Evolutionary conservation across 1,140 invertebrate genomes (phyloP).

Genomic region (Leptinotarsa texana): DNA sequence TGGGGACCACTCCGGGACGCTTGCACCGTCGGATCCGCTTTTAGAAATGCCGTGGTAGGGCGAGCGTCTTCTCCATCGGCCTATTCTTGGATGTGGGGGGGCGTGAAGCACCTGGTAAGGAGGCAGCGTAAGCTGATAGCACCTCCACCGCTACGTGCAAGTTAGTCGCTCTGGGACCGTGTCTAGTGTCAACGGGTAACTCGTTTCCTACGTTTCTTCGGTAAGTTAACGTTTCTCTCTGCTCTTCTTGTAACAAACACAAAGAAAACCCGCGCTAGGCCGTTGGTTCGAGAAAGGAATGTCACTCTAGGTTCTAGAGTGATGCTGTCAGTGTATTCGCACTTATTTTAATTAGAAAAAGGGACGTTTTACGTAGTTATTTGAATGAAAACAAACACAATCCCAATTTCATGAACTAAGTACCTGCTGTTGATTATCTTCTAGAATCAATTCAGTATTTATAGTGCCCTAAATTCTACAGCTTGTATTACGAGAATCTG

Average conservation of each 20-base stretch:
- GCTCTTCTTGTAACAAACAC: background rate
- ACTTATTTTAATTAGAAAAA: too few species aligned
- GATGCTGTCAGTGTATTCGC: too few species aligned
- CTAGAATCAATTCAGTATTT: too few species aligned
- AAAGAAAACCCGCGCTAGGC: too few species aligned
- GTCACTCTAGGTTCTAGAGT: too few species aligned
- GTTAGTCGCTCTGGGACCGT: slow-evolving; percentile 55
- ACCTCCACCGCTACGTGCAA: slow-evolving; percentile 38
- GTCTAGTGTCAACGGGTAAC: slow-evolving; percentile 42
- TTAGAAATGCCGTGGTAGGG: slow-evolving; percentile 2
- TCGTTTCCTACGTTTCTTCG: slow-evolving; percentile 39
- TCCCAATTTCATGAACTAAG: too few species aligned
- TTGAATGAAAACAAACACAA: too few species aligned
- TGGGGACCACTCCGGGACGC: slow-evolving; percentile 30
- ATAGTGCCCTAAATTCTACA: too few species aligned
- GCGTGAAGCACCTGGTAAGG: slow-evolving; percentile 50
- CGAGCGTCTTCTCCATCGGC: slow-evolving; percentile 27
- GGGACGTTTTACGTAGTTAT: too few species aligned
- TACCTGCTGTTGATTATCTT: too few species aligned
- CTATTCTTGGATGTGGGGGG: slow-evolving; percentile 42
- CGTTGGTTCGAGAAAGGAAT: too few species aligned
- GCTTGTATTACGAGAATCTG: too few species aligned
- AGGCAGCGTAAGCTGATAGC: slow-evolving; percentile 54
- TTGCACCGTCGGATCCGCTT: slow-evolving; percentile 12
- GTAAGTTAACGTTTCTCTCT: slow-evolving; percentile 34